Percentiles rank a stretch among this genome's conserved stretches.
Conservation (phyloP, 2,888 invertebrate genomes). For the Autographa gamma region DNA sequence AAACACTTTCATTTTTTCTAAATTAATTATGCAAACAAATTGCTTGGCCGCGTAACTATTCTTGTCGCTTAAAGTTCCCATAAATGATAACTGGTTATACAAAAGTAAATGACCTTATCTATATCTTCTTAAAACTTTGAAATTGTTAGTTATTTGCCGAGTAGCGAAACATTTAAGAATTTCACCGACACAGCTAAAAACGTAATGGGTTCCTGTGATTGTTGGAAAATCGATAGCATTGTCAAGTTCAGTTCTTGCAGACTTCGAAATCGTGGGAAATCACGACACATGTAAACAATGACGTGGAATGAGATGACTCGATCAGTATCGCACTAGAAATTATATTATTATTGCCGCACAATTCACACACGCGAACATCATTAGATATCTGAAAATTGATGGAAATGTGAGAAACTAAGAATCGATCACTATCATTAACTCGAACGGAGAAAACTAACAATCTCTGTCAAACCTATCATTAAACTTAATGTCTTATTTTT, state of each 20-base stretch:
- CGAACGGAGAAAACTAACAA: conserved; percentile 46
- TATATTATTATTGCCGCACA: conserved; percentile 39
- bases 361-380: conserved; percentile 33
- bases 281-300: conserved; percentile 67
- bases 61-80: conserved; percentile 63
- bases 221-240: conserved; percentile 69
- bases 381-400: conserved; percentile 30
- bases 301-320: conserved; percentile 52
- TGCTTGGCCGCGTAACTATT: conserved; percentile 50
- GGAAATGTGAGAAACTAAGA: conserved; percentile 33
- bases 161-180: conserved; percentile 46
- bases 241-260: conserved; percentile 68
- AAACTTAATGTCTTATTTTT: conserved; percentile 24
- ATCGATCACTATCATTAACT: conserved; percentile 31
- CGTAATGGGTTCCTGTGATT: conserved; percentile 60
- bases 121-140: conserved; percentile 49
- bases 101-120: conserved; percentile 45
- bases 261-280: conserved; percentile 81
- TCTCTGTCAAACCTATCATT: conserved; percentile 36
- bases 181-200: conserved; percentile 59
- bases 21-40: conserved; percentile 63
- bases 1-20: conserved; percentile 68
- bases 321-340: conserved; percentile 61
- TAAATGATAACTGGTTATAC: conserved; percentile 58
- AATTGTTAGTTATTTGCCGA: conserved; percentile 33